A percentile compares a stretch with the other conserved stretches of the same genome.
phyloP scores from a whole-genome alignment of 2,888 invertebrate species.

The Plebejus anna region DNA sequence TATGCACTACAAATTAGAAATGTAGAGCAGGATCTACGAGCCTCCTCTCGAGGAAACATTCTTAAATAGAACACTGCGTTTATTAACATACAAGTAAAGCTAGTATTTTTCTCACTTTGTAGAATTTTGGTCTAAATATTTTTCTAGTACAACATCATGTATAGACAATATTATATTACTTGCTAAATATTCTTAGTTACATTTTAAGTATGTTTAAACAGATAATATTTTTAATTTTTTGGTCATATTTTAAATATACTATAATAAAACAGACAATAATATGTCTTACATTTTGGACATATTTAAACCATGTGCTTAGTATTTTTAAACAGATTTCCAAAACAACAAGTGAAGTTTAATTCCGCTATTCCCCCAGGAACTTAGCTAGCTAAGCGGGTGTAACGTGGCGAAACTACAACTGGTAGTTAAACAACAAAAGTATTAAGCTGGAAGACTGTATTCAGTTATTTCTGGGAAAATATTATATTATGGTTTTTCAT shows the following conservation, averaged over 20 bases:
- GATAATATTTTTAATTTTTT: background rate
- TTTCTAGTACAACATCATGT: background rate
- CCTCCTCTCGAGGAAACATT: background rate
- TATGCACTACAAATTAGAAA: background rate
- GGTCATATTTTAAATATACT: background rate
- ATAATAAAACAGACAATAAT: background rate
- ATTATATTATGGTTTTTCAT: background rate
- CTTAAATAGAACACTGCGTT: background rate
- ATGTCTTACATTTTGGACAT: no score
- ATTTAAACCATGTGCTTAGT: background rate
- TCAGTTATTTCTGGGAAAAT: background rate
- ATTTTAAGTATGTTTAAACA: background rate
- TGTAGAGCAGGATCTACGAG: background rate
- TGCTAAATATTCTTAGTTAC: no score
- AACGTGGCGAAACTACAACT: background rate
- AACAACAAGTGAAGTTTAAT: conserved; percentile 1
- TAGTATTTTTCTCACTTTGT: background rate
- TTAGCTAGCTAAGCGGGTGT: background rate
- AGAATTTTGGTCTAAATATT: background rate
- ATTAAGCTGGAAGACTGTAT: background rate
- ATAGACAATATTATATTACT: no score
- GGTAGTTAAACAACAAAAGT: background rate
- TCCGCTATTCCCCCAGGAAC: background rate
- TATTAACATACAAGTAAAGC: background rate
- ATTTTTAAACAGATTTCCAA: background rate